phyloP scores from a whole-genome alignment of 2,113 vertebrate genomes.

The Pollachius pollachius region DNA sequence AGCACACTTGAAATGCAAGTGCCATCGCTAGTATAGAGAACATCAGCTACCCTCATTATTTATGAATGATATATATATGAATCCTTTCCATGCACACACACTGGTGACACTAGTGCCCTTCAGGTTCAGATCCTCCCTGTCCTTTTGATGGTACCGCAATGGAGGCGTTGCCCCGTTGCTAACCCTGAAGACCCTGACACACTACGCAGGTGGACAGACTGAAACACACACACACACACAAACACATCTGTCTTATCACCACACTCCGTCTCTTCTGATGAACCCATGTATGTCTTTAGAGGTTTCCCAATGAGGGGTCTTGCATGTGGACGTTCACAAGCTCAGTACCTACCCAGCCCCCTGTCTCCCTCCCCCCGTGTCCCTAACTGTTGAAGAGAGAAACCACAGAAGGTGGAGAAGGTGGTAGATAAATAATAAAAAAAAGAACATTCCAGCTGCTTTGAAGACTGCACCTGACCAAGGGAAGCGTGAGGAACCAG shows the following conservation, averaged over 20 bases:
- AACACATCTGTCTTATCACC: slow-evolving; percentile 3
- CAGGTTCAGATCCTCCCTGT: neutral
- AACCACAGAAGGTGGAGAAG: slow-evolving; percentile 1
- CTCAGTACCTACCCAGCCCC: slow-evolving; percentile 75
- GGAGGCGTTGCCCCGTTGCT: too few species aligned
- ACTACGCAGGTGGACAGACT: too few species aligned
- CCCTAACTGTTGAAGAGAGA: slow-evolving; percentile 61
- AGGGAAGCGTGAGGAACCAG: slow-evolving; percentile 38
- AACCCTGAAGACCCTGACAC: too few species aligned
- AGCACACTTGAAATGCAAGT: too few species aligned
- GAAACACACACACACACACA: neutral
- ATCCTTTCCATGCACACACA: too few species aligned
- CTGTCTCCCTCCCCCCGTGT: slow-evolving; percentile 56
- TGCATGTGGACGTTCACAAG: slow-evolving; percentile 98
- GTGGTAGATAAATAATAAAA: slow-evolving; percentile 43
- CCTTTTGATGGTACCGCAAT: neutral
- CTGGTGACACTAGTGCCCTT: neutral
- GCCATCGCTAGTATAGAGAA: too few species aligned
- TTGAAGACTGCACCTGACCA: slow-evolving; percentile 66
- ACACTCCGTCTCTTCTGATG: slow-evolving; percentile 96
- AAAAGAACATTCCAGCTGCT: slow-evolving; percentile 90
- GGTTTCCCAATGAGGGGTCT: slow-evolving; percentile 89
- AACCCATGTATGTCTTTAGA: slow-evolving; percentile 85
- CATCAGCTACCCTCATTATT: too few species aligned
- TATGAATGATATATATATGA: too few species aligned